Evolutionary conservation across 2,888 invertebrate genomes (phyloP).

Genomic region (Thymelicus lineola): DNA sequence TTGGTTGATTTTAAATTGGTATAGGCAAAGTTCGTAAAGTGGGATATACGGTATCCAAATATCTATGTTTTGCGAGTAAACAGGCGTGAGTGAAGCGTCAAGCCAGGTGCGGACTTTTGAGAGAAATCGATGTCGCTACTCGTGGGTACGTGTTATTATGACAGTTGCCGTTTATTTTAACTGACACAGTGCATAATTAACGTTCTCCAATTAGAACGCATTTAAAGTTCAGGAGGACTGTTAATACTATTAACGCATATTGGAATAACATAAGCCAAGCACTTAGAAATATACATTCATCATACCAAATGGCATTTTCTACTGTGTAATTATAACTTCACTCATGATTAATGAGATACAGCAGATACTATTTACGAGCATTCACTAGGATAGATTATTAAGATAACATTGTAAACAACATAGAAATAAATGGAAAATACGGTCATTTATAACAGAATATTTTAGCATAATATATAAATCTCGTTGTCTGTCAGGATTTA

Average conservation of each 20-base stretch:
- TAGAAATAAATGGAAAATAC: constrained; percentile 11
- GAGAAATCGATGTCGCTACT: constrained; percentile 57
- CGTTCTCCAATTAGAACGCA: constrained; percentile 52
- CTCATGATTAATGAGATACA: constrained; percentile 28
- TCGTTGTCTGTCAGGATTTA: constrained; percentile 19
- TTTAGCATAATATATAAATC: constrained; percentile 29
- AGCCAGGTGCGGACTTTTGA: constrained; percentile 78
- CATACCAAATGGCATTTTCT: constrained; percentile 30
- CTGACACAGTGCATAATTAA: constrained; percentile 54
- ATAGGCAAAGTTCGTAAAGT: constrained; percentile 54
- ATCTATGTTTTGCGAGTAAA: constrained; percentile 82
- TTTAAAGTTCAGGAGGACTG: constrained; percentile 52
- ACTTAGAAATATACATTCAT: constrained; percentile 23
- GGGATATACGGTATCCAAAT: constrained; percentile 75
- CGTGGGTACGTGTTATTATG: constrained; percentile 78
- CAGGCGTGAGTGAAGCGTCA: constrained; percentile 77
- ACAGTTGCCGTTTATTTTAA: constrained; percentile 77
- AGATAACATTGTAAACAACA: constrained; percentile 28
- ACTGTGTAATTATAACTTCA: constrained; percentile 34
- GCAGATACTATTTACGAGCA: constrained; percentile 15
- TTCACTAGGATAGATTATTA: constrained; percentile 22
- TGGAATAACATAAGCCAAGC: constrained; percentile 31
- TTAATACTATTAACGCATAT: constrained; percentile 31
- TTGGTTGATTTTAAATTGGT: constrained; percentile 54
- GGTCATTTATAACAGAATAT: constrained; percentile 23